Evolutionary conservation across 2,888 invertebrate species (phyloP).

Genomic region (Pseudoips prasinana): DNA sequence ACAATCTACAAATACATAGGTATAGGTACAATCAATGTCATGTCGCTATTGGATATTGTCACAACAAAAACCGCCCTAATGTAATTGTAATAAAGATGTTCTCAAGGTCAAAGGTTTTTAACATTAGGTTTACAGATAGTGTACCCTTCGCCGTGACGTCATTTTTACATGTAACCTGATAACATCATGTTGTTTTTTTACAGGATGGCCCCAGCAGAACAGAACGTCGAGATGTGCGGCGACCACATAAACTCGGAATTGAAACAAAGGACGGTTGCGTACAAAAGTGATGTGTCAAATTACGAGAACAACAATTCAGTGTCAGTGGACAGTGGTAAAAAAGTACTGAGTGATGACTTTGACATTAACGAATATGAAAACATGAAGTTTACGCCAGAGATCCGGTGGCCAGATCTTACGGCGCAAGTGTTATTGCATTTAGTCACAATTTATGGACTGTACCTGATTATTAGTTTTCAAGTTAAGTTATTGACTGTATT

Average conservation of each 20-base stretch:
- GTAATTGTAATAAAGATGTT: too few species aligned
- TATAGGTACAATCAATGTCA: too few species aligned
- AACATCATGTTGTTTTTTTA: too few species aligned
- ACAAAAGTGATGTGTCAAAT: constrained; percentile 29
- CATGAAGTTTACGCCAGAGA: constrained; percentile 81
- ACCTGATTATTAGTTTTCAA: constrained; percentile 81
- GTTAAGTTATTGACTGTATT: constrained; percentile 84
- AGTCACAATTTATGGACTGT: constrained; percentile 87
- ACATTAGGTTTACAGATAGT: too few species aligned
- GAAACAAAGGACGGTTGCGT: constrained; percentile 44
- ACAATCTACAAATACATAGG: too few species aligned
- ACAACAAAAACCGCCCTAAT: too few species aligned
- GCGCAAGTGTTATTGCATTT: constrained; percentile 87
- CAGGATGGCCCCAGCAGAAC: constrained; percentile 62
- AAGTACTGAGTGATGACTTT: constrained; percentile 53
- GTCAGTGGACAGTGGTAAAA: constrained; percentile 40
- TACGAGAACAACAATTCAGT: constrained; percentile 57
- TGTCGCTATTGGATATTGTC: too few species aligned
- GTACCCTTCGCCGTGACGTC: too few species aligned
- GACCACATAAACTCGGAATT: constrained; percentile 41
- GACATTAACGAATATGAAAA: constrained; percentile 65
- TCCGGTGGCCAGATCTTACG: constrained; percentile 87
- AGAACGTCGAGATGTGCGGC: constrained; percentile 47
- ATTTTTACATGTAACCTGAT: too few species aligned
- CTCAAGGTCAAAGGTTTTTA: too few species aligned